Evolutionary conservation across 2,888 invertebrate genomes (phyloP).

Genomic region (Acleris literana): DNA sequence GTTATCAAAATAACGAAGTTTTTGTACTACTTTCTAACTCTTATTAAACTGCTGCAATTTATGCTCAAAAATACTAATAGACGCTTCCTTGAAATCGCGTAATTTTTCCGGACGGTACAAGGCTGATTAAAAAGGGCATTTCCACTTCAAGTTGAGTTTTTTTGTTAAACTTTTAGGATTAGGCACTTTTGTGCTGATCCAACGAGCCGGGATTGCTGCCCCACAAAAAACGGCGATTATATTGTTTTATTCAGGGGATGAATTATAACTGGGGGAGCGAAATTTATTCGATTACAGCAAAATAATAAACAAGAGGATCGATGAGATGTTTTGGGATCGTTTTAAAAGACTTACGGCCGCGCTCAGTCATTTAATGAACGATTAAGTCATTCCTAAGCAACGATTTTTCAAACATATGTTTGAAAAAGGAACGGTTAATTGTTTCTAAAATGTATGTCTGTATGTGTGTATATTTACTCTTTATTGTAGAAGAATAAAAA

Average conservation of each 20-base stretch:
- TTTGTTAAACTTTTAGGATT: background rate
- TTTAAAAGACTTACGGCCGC: background rate
- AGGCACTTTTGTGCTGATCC: constrained; percentile 6
- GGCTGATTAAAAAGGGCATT: background rate
- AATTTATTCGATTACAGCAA: constrained; percentile 10
- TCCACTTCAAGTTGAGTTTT: background rate
- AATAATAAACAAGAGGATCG: background rate
- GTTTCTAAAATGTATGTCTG: no score
- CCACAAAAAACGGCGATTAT: constrained; percentile 12
- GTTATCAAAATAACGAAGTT: no score
- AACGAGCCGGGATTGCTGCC: background rate
- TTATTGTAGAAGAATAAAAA: no score
- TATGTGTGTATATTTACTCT: no score
- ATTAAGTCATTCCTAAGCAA: no score
- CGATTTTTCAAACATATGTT: no score
- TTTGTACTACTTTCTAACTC: no score
- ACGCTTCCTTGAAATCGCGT: no score
- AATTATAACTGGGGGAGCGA: background rate
- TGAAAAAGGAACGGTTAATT: no score
- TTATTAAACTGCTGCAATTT: no score
- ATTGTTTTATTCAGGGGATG: constrained; percentile 10
- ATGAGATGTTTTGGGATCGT: background rate
- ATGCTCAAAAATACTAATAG: no score
- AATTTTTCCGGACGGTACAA: background rate
- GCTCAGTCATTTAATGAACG: background rate